Evolutionary conservation across 2,888 invertebrate genomes (phyloP), one percentile per base, ranked within the genome.

Genomic region (Agrotis exclamationis): DNA sequence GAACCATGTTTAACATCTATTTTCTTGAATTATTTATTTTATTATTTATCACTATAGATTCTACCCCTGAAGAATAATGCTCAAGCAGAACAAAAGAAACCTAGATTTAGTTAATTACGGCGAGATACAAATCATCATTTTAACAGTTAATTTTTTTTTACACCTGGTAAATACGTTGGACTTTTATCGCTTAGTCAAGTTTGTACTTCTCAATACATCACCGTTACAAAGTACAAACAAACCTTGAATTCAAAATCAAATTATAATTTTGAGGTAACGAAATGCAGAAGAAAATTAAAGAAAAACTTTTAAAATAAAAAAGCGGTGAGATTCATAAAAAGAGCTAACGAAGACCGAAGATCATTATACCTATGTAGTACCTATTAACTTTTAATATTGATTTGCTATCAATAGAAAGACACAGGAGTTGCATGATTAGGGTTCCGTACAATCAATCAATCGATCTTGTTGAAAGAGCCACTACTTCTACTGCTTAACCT

Each of bases 281-380:
- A 64, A 66, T 58, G 44, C 59, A 62, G 5, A 54, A 51, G 63
- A 64, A 63, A 63, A 66, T 69, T 67, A 69, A 69, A 68, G 45
- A 64, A 68, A 51, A 74, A 74, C 68, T 75, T 72, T 1, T 39
- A 64, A 66, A 71, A 79, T 63, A 57, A 68, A 80, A 70, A 44
- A 39, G 48, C 63, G 13, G 39, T 47, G 39, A 63, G 48, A 68
- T 80, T 63, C 13, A n/a, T 11, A 22, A 58, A 48, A 18, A 62
- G 16, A 44, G 63, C 45, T 45, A 80, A 57, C 47, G 22, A 73
- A 63, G 45, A 63, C 53, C 28, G 45, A 60, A 65, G 24, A 39
- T 56, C 44, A 22, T 28, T n/a, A n/a, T n/a, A n/a, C n/a, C n/a
- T n/a, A n/a, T n/a, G 24, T 20, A 24, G 33, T 79, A 47, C n/a